Base-by-base conservation (phyloP, 2,113 vertebrate genomes). In the Aspiorhynchus laticeps region DNA sequence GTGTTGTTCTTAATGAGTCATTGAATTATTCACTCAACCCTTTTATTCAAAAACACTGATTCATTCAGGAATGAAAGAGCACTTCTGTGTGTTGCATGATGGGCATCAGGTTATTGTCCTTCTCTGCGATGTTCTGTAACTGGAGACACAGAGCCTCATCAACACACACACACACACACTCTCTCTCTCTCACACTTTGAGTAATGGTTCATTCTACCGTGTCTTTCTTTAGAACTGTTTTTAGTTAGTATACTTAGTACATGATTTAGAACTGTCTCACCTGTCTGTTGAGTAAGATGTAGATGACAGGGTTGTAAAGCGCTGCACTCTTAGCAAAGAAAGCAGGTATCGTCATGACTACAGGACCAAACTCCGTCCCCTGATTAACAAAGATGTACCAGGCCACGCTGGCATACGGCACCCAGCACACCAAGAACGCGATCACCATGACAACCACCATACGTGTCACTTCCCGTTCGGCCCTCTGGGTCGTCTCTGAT, bases 401-500 rank as follows among this genome's bases (percentile, higher is more conserved):
- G 0, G 98, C 98, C 0, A 99, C 97, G 0, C 90, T 91, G 78
- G 98, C 98, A 0, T 99, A 99, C 63, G 98, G 98, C 36, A 97
- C 2, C 98, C 98, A 99, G 91, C 98, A 99, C 85, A 99, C 91
- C 87, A 99, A 94, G 96, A 97, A 99, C 7, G 96, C 93, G 2
- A 98, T 90, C 86, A 99, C 97, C 98, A 99, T 99, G 93, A 98
- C 96, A 71, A 99, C 87, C 43, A 99, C 98, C 97, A 99, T 98
- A 67, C 97, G 96, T 0, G 98, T 99, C 91, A 99, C 98, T 86
- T 99, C 98, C 48, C 94, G 96, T 92, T 99, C 98, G 0, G 98
- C 98, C 90, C 98, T 96, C 94, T 99, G 98, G 51, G 98, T 99
- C 91, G 96, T 96, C 92, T 97, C 97, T 0, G 98, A 99, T 90